Evolutionary conservation across 1,140 invertebrate genomes (phyloP), one percentile per base, ranked within the genome.

Genomic region (Saccostrea cuccullata): DNA sequence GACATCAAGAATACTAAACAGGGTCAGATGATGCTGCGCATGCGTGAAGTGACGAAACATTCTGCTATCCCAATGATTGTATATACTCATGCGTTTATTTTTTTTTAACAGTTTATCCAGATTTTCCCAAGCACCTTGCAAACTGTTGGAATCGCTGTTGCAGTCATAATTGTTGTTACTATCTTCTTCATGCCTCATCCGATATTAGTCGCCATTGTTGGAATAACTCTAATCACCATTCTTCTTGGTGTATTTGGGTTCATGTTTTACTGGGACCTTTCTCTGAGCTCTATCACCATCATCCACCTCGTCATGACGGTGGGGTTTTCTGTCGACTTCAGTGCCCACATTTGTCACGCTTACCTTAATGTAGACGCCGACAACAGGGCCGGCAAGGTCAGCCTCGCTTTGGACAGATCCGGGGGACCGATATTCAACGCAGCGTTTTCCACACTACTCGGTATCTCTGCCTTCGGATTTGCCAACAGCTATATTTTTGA

Each of bases 231-330:
- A 67, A 96, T 99, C 26, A 99, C 98, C 0, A 99, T 99, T 89
- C 98, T 99, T 94, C 95, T 98, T 6, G 98, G 98, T 20, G 98
- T 99, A 0, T 97, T 98, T 2, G 98, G 98, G 0, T 99, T 99
- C 95, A 99, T 99, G 98, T 97, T 98, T 0, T 95, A 99, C 0
- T 99, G 99, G 98, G 97, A 97, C 90, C 98, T 99, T 0, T 98
- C 98, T 92, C 95, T 99, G 67, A 98, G 99, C 94, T 98, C 98
- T 4, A 99, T 99, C 92, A 99, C 98, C 0, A 99, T 99, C 98
- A 99, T 99, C 64, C 99, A 99, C 93, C 96, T 99, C 2, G 99
- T 99, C 83, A 99, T 99, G 98, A 99, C 98, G 92, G 99, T 99
- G 40, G 98, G 98, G 56, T 99, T 99, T 95, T 99, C 98, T 2